Evolutionary conservation across 2,113 vertebrate genomes (phyloP).

Genomic region (Nanorana parkeri): DNA sequence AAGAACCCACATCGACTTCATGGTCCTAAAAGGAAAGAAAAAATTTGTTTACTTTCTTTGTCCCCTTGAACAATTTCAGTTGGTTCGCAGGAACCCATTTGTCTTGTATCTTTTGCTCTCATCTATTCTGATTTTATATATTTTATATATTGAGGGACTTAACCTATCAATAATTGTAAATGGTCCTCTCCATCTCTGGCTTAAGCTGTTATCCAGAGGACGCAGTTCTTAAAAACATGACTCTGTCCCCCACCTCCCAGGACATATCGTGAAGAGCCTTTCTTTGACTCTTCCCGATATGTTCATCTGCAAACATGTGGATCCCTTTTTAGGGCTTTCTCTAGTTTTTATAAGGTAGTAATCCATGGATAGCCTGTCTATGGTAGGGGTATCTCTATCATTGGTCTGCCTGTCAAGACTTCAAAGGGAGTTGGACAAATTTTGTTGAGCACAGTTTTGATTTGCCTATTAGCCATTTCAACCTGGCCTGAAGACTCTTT

Average conservation of each 20-base stretch:
- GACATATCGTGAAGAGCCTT: too few species aligned
- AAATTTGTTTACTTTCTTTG: neutral
- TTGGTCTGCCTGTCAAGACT: constrained; percentile 14
- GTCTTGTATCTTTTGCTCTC: neutral
- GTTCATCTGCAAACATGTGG: neutral
- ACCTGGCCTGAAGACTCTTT: neutral
- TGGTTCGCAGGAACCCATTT: neutral
- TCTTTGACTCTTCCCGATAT: neutral
- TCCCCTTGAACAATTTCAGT: neutral
- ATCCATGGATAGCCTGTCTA: neutral
- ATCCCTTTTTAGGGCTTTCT: neutral
- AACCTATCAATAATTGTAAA: neutral
- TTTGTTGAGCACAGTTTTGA: neutral
- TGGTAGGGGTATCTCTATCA: neutral
- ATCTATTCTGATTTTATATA: neutral
- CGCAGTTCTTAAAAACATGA: neutral
- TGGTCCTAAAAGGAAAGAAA: too few species aligned
- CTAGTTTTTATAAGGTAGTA: neutral
- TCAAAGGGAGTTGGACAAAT: neutral
- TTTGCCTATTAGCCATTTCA: neutral
- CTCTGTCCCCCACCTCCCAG: neutral
- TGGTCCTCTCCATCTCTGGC: neutral
- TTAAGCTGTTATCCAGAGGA: neutral
- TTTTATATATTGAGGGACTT: neutral
- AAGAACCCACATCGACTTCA: too few species aligned